Percentiles rank a stretch among this genome's conserved stretches.
Evolutionary conservation across 2,113 vertebrate genomes (phyloP).

Genomic region (Dromiciops gliroides): DNA sequence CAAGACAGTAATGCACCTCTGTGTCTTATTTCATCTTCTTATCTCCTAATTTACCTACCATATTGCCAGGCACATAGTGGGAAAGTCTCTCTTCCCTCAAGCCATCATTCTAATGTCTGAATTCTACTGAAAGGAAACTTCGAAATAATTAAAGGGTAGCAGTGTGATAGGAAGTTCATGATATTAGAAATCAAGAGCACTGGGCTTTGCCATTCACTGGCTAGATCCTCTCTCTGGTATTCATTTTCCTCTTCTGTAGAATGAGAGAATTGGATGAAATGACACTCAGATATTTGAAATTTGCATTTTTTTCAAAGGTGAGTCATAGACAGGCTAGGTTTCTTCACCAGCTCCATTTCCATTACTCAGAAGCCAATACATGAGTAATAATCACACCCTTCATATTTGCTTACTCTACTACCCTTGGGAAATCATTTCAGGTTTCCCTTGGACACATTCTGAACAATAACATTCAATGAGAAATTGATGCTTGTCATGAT

Average conservation of each 20-base stretch:
- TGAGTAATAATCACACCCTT: slow-evolving; percentile 43
- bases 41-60: not conserved
- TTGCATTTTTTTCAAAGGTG: slow-evolving; percentile 28
- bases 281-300: not conserved
- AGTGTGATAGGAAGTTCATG: not conserved
- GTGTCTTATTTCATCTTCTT: not conserved
- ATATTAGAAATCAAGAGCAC: not conserved
- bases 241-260: not conserved
- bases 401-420: not conserved
- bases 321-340: slow-evolving; percentile 57
- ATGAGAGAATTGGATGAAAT: not conserved
- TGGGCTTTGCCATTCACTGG: not conserved
- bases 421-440: slow-evolving; percentile 39
- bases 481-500: slow-evolving; percentile 33
- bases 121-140: not conserved
- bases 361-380: slow-evolving; percentile 26
- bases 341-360: slow-evolving; percentile 51
- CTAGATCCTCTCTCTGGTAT: not conserved
- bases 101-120: not conserved
- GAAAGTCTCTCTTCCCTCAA: not conserved
- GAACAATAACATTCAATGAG: slow-evolving; percentile 18
- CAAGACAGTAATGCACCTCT: not conserved
- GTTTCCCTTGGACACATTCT: not conserved
- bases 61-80: not conserved
- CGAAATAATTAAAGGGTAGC: not conserved